Percentiles rank a stretch among this genome's conserved stretches.
These are phyloP conservation scores for Triplophysa dalaica DNA, from an alignment of 2,113 vertebrate species.

Conservation along the genomic window DNA sequence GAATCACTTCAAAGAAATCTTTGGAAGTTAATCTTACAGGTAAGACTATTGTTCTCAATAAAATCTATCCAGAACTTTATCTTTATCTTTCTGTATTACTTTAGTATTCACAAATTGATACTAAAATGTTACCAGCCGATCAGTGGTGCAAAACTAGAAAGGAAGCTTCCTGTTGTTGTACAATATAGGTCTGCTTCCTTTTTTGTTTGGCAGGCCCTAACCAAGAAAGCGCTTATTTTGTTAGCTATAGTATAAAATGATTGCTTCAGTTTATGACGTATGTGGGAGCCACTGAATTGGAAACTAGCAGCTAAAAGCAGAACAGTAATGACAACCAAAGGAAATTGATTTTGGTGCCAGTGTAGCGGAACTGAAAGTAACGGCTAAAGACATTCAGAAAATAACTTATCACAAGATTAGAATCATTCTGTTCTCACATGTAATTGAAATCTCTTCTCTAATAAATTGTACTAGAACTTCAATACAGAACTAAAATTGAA, in stretches of 20 bases:
- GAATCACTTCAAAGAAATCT: fast-evolving
- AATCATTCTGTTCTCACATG: background rate
- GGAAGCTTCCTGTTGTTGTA: conserved; percentile 2
- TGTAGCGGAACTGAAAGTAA: conserved; percentile 1
- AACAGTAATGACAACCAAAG: background rate
- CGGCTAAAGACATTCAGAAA: background rate
- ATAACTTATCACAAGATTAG: background rate
- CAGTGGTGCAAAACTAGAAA: background rate
- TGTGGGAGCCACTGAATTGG: background rate
- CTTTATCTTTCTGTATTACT: background rate
- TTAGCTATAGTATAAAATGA: background rate
- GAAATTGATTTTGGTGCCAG: background rate
- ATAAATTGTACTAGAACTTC: background rate
- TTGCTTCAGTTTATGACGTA: background rate
- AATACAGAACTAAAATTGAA: background rate
- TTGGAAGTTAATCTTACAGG: conserved; percentile 3
- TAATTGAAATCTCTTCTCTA: background rate
- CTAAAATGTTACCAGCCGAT: background rate
- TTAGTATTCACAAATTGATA: background rate
- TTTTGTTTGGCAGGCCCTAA: background rate
- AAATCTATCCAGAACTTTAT: background rate
- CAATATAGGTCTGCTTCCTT: conserved; percentile 1
- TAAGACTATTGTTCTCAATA: background rate
- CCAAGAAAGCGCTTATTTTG: background rate
- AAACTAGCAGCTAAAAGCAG: conserved; percentile 4